These are phyloP conservation scores for Rotaria magnacalcarata DNA, from an alignment of 2,888 invertebrate genomes.

Conservation along the genomic window DNA sequence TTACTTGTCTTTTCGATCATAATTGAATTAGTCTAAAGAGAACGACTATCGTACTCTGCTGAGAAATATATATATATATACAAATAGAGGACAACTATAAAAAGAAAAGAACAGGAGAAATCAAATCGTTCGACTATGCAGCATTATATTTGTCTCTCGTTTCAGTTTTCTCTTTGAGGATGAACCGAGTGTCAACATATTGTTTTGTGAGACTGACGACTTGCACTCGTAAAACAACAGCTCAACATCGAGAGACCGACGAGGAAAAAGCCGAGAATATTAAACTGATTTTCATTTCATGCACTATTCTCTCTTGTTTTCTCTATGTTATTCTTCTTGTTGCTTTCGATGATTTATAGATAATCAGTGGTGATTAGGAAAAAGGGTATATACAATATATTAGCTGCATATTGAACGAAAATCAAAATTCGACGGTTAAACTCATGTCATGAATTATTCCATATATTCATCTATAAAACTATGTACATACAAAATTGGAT, in stretches of 20 bases:
- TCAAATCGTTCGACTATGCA: slow-evolving; percentile 1
- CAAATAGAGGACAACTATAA: neutral
- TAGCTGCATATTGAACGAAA: neutral
- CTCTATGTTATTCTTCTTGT: neutral
- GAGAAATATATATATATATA: neutral
- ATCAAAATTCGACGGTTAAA: neutral
- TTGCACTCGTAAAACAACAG: neutral
- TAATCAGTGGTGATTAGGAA: neutral
- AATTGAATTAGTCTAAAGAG: neutral
- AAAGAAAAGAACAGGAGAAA: neutral
- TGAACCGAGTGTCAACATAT: slow-evolving; percentile 11
- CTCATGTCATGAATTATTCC: neutral
- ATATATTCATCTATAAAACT: neutral
- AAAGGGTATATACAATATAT: neutral
- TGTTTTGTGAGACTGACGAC: neutral
- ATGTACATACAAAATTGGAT: neutral
- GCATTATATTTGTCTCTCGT: neutral
- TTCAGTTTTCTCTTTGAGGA: neutral
- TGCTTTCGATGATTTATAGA: neutral
- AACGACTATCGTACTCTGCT: neutral
- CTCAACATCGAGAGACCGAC: neutral
- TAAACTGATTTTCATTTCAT: slow-evolving; percentile 12
- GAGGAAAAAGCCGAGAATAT: neutral
- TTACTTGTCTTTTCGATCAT: slow-evolving; percentile 16
- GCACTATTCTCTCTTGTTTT: neutral